Evolutionary conservation across 2,113 vertebrate species (phyloP).

Genomic region (Dendropsophus ebraccatus): DNA sequence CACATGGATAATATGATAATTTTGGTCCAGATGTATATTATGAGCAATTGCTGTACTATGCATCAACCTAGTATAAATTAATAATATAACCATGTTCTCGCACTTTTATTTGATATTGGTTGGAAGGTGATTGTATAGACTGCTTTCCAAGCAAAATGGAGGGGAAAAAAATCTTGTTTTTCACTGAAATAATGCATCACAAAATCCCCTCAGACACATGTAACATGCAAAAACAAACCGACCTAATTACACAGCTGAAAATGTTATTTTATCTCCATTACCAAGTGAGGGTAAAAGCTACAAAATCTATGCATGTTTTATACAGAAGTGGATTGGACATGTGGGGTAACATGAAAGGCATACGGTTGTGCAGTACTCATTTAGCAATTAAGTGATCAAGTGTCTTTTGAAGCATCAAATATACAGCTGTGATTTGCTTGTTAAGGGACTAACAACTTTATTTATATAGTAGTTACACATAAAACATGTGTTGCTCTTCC

Average conservation of each 20-base stretch:
- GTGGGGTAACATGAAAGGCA: neutral
- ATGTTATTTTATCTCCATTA: neutral
- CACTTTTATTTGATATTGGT: too few species aligned
- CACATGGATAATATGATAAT: too few species aligned
- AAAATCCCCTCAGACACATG: neutral
- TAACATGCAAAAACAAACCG: neutral
- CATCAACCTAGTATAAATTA: too few species aligned
- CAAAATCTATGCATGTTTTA: neutral
- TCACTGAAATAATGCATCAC: too few species aligned
- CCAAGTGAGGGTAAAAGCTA: neutral
- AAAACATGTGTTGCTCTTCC: constrained; percentile 3
- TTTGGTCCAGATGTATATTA: too few species aligned
- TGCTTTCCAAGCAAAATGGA: too few species aligned
- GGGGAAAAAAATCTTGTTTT: neutral
- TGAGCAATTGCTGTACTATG: too few species aligned
- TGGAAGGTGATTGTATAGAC: too few species aligned
- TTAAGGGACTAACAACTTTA: neutral
- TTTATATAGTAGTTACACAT: constrained; percentile 10
- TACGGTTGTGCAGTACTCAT: neutral
- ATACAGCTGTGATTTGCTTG: constrained; percentile 32
- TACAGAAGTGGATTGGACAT: neutral
- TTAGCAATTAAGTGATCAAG: constrained; percentile 16
- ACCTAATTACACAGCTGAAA: neutral
- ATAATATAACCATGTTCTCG: too few species aligned
- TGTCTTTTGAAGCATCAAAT: constrained; percentile 34